phyloP scores from a whole-genome alignment of 2,888 invertebrate genomes.

The Diplolepis rosae region DNA sequence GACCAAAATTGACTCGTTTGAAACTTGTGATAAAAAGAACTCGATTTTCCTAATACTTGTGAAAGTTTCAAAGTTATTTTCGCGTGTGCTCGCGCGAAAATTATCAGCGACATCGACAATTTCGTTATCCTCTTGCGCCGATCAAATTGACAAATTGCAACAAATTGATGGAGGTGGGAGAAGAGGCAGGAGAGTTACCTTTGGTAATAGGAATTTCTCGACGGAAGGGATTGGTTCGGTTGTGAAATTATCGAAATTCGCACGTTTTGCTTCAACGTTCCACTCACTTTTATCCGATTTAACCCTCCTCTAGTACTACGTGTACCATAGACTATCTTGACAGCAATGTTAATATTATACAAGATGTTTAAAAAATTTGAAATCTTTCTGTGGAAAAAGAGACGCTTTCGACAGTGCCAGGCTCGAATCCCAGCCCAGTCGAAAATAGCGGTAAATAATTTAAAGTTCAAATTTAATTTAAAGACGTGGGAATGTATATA shows the following conservation, averaged over 20 bases:
- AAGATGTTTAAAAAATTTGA: too few species aligned
- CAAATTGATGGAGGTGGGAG: constrained; percentile 39
- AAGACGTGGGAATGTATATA: too few species aligned
- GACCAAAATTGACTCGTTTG: constrained; percentile 4
- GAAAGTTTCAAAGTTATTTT: constrained; percentile 31
- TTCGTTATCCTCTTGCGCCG: constrained; percentile 54
- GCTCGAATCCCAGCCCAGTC: too few species aligned
- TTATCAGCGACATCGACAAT: constrained; percentile 49
- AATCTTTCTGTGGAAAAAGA: too few species aligned
- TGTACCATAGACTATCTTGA: too few species aligned
- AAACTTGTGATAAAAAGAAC: constrained; percentile 19
- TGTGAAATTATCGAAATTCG: constrained; percentile 57
- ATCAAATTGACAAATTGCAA: constrained; percentile 60
- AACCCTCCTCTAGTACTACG: not conserved
- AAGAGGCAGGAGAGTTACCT: not conserved
- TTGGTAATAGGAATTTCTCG: constrained; percentile 29
- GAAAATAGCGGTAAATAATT: too few species aligned
- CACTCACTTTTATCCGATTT: constrained; percentile 19
- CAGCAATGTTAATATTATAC: too few species aligned
- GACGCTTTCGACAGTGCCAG: too few species aligned
- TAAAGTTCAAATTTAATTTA: too few species aligned
- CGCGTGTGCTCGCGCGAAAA: constrained; percentile 40
- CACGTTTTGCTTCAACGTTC: constrained; percentile 9
- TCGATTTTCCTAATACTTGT: constrained; percentile 21
- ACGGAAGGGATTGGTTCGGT: constrained; percentile 43